A percentile compares a stretch with the other conserved stretches of the same genome.
Conservation (phyloP, 2,113 vertebrate species). For the Sander lucioperca region DNA sequence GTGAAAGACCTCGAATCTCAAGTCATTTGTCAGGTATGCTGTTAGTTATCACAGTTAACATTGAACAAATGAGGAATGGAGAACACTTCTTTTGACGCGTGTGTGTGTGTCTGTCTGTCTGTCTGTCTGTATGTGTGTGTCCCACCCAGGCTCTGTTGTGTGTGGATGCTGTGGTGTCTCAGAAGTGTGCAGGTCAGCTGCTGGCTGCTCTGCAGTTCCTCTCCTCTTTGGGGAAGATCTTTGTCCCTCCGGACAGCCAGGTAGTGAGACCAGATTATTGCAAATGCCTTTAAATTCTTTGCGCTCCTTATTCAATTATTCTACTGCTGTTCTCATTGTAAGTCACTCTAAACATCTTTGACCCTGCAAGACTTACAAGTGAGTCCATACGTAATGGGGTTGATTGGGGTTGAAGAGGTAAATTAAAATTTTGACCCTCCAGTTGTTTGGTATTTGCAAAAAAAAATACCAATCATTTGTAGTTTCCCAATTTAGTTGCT, state of each 20-base stretch:
- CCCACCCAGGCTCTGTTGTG: conserved; percentile 84
- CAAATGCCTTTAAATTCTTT: neutral
- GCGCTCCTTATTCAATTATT: neutral
- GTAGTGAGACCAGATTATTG: conserved; percentile 68
- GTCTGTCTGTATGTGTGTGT: conserved; percentile 60
- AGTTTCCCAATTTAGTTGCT: neutral
- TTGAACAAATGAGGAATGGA: neutral
- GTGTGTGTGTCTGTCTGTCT: too few relatives aligned
- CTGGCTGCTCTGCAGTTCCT: conserved; percentile 88
- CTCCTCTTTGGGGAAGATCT: conserved; percentile 88
- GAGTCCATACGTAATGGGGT: too few relatives aligned
- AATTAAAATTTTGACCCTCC: too few relatives aligned
- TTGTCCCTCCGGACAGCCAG: conserved; percentile 88
- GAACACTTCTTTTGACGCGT: neutral
- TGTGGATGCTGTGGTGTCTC: conserved; percentile 84
- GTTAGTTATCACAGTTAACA: neutral
- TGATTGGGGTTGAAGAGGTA: neutral
- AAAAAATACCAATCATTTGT: too few relatives aligned
- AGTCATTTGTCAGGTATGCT: conserved; percentile 88
- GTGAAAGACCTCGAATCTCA: conserved; percentile 85
- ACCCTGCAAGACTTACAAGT: too few relatives aligned
- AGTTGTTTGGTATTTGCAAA: too few relatives aligned
- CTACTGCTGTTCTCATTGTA: neutral
- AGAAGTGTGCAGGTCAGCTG: conserved; percentile 84
- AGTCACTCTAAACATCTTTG: neutral